Evolutionary conservation across 2,113 vertebrate genomes (phyloP), one percentile per base, ranked within the genome.

Genomic region (Embiotoca jacksoni): DNA sequence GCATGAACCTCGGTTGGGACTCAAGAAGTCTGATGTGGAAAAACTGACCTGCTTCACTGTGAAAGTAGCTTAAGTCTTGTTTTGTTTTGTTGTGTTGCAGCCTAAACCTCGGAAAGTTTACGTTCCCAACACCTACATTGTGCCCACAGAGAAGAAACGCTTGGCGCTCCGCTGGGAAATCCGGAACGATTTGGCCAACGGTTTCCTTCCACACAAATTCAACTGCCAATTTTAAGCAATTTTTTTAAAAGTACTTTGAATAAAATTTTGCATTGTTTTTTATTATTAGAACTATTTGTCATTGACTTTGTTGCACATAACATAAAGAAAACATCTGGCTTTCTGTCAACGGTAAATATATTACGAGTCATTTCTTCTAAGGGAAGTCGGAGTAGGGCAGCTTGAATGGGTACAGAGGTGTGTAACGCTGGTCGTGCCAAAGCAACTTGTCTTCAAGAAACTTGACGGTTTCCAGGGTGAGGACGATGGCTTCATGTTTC

Each of bases 101-200:
- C 82, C 79, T 0, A 94, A 91, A 56, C 88, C 95, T 30, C 96
- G 75, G 3, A 91, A 81, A 3, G 49, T 85, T 0, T 89, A 71
- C 3, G 39, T 94, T 23, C 96, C 95, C 37, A 99, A 98, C 81
- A 64, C 67, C 1, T 98, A 99, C 37, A 3, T 87, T 0, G 95
- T 96, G n/a, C 98, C 98, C 15, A 98, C 96, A 0, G 94, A 95
- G 30, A 99, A 99, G 90, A 97, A 96, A 64, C 92, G 97, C 1
- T 94, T 94, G 0, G 91, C 95, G 1, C 93, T 99, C 8, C 94
- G 96, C 65, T 98, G 96, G 96, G 90, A 93, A 47, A 85, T 98
- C 85, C 94, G 96, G 37, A 95, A 93, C 63, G 94, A 96, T 58
- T 84, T 99, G 74, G 96, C 96, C 52, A 91, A 92, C 2, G 92